These are phyloP conservation scores for Periphyllus acericola DNA, from an alignment of 2,888 invertebrate species.

Conservation along the genomic window DNA sequence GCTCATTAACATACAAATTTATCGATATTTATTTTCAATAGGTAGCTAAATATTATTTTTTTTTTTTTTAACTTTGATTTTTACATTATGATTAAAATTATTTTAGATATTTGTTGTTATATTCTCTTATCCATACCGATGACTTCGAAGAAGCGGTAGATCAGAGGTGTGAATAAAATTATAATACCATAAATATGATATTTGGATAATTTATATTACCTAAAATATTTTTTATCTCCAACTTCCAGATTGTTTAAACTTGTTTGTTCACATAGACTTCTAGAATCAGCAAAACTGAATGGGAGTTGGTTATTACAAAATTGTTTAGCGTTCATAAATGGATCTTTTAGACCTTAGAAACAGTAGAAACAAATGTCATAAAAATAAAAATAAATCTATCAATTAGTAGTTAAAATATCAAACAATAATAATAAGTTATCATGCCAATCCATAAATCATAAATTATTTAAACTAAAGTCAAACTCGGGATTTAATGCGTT, in stretches of 20 bases:
- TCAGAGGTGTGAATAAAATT: too few species aligned
- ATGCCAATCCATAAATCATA: too few species aligned
- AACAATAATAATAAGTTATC: too few species aligned
- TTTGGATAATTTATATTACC: constrained; percentile 39
- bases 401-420: background rate
- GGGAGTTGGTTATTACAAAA: constrained; percentile 67
- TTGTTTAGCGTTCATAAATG: constrained; percentile 65
- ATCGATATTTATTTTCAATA: too few species aligned
- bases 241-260: constrained; percentile 7
- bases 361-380: constrained; percentile 42
- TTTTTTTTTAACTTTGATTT: too few species aligned
- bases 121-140: too few species aligned
- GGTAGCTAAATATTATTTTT: background rate
- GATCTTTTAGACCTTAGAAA: constrained; percentile 64
- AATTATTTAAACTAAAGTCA: too few species aligned
- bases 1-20: too few species aligned
- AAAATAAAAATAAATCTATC: background rate
- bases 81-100: too few species aligned
- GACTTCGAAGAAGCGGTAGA: too few species aligned
- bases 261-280: constrained; percentile 15
- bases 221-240: constrained; percentile 56
- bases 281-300: constrained; percentile 69
- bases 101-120: too few species aligned
- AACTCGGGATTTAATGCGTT: too few species aligned
- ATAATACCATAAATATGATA: background rate